Conservation (phyloP, 2,888 invertebrate genomes). For the Hypomecis atomaria region DNA sequence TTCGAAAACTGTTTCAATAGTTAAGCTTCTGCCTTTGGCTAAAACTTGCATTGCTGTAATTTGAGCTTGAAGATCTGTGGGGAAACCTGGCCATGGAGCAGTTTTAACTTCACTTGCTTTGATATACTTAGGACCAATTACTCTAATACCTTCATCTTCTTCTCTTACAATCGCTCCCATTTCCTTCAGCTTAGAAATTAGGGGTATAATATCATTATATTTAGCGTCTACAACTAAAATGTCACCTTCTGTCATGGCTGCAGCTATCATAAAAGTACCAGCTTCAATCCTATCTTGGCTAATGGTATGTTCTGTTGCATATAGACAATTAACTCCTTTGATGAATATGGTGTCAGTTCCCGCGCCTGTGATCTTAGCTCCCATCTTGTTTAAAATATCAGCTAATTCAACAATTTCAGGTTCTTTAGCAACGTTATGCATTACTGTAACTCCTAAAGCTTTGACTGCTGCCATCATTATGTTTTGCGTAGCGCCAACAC, state of each 20-base stretch:
- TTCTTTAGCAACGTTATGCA: slow-evolving; percentile 37
- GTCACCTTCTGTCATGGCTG: slow-evolving; percentile 36
- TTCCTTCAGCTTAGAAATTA: slow-evolving; percentile 26
- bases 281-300: slow-evolving; percentile 37
- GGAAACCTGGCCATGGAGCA: slow-evolving; percentile 31
- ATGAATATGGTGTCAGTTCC: slow-evolving; percentile 27
- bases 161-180: slow-evolving; percentile 26
- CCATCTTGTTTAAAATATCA: slow-evolving; percentile 35
- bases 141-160: slow-evolving; percentile 27
- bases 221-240: slow-evolving; percentile 27
- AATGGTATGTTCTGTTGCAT: slow-evolving; percentile 24
- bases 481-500: slow-evolving; percentile 39
- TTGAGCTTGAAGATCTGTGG: slow-evolving; percentile 36
- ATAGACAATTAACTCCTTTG: slow-evolving; percentile 23
- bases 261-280: slow-evolving; percentile 41
- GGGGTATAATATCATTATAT: slow-evolving; percentile 10
- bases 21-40: slow-evolving; percentile 24
- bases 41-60: slow-evolving; percentile 20
- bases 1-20: slow-evolving; percentile 33
- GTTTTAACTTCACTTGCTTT: slow-evolving; percentile 26
- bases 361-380: slow-evolving; percentile 34
- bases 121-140: slow-evolving; percentile 26
- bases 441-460: slow-evolving; percentile 31
- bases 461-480: slow-evolving; percentile 38
- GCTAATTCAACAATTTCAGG: slow-evolving; percentile 37